A percentile compares a stretch with the other conserved stretches of the same genome.
Conservation (phyloP, 2,113 vertebrate species). For the Oophaga pumilio region DNA sequence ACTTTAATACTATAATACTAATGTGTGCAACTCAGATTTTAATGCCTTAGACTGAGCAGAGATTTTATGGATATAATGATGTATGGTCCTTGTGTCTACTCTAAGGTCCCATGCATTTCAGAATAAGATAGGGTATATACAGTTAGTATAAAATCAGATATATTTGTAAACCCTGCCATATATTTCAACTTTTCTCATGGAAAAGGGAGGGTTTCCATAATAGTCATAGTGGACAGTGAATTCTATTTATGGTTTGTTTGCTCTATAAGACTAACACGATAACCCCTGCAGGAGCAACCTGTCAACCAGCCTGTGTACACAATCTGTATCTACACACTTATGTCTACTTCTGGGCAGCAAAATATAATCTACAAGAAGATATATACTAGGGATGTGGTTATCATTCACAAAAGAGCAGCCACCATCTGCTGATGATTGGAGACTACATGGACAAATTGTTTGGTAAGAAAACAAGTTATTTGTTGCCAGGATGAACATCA, state of each 20-base stretch:
- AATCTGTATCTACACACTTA: neutral
- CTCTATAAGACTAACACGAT: slow-evolving; percentile 8
- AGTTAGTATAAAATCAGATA: neutral
- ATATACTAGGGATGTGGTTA: slow-evolving; percentile 16
- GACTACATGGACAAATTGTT: neutral
- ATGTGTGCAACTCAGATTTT: too few species aligned
- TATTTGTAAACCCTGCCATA: neutral
- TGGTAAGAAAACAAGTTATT: slow-evolving; percentile 37
- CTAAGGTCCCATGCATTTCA: too few species aligned
- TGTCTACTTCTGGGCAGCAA: neutral
- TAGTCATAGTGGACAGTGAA: neutral
- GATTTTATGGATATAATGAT: too few species aligned
- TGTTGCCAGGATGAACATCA: slow-evolving; percentile 37
- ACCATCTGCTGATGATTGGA: slow-evolving; percentile 44
- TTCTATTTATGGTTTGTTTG: slow-evolving; percentile 27
- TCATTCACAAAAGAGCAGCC: slow-evolving; percentile 27
- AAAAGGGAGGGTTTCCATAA: neutral
- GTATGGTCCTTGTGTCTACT: too few species aligned
- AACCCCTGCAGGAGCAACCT: neutral
- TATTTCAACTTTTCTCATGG: neutral
- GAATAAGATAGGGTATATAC: too few species aligned
- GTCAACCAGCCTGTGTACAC: neutral
- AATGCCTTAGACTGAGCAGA: too few species aligned
- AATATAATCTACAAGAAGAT: slow-evolving; percentile 11
- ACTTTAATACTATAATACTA: too few species aligned